Base-by-base conservation (phyloP, 2,888 invertebrate genomes). In the Chromoteleia sp. region DNA sequence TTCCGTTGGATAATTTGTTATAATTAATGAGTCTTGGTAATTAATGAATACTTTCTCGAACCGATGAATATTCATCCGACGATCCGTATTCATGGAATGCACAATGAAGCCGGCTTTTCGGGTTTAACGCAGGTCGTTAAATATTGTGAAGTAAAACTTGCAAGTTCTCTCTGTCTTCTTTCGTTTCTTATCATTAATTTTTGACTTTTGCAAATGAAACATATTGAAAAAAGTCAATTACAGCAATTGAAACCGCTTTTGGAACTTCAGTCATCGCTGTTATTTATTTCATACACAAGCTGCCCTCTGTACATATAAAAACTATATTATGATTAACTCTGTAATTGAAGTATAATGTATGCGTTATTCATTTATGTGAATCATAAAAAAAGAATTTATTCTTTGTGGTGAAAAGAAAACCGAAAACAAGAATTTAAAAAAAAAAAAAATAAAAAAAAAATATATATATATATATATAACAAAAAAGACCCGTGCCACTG, bases 271-370 rank as follows among this genome's bases (percentile, higher is more conserved):
- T 85, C 86, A 86, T 83, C 87, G 84, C 84, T 78, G 81, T 81
- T 86, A 84, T 83, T 82, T 85, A 88, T 83, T 89, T 82, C 68
- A 83, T 83, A 88, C 88, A 87, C 88, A 87, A 87, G 86, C 87
- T 89, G 88, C 88, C 90, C 89, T 89, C 86, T 91, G 91, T 91
- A 91, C 86, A 91, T 90, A 90, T 86, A 86, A 75, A 63, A 85
- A 83, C n/a, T 74, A 73, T 84, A 84, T 86, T 87, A 89, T 88
- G 86, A 90, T 89, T 88, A 86, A 88, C 82, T 88, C 88, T 90
- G 86, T 90, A 91, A 90, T 87, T 88, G 56, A 90, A 88, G 83
- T 88, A 88, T 89, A 89, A 88, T 89, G 88, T 90, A 90, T 85
- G 89, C 88, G 88, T 90, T 90, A 87, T 76, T 88, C 85, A 87